phyloP scores from a whole-genome alignment of 2,113 vertebrate genomes.

The Barbus barbus region DNA sequence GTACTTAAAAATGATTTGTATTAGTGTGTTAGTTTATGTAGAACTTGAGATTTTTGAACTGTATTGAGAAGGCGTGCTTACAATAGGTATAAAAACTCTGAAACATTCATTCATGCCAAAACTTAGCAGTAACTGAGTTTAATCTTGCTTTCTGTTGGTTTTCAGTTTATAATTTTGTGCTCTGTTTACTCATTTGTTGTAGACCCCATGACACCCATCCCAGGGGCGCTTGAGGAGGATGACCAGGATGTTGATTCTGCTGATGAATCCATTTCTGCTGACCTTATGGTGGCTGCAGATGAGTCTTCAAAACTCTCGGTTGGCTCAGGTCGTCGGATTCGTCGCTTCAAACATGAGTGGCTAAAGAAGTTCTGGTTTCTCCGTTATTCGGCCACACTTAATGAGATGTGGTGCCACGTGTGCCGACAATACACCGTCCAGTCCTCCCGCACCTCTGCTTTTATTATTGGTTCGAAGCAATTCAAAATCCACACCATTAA shows the following conservation, averaged over 20 bases:
- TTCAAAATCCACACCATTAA: conserved; percentile 99
- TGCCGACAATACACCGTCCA: conserved; percentile 96
- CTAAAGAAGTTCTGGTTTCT: conserved; percentile 98
- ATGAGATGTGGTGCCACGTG: conserved; percentile 99
- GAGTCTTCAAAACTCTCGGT: conserved; percentile 86
- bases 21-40: not conserved
- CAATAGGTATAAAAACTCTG: not conserved
- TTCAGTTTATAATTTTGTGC: conserved; percentile 12
- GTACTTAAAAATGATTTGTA: not conserved
- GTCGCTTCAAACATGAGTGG: conserved; percentile 97
- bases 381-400: conserved; percentile 90
- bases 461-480: conserved; percentile 96
- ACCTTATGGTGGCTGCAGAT: conserved; percentile 82
- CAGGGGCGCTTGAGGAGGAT: conserved; percentile 86
- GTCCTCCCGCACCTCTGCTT: conserved; percentile 93
- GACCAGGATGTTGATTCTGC: conserved; percentile 95
- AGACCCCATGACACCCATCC: conserved; percentile 85
- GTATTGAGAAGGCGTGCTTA: not conserved
- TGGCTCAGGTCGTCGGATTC: conserved; percentile 82
- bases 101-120: not conserved
- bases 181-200: conserved; percentile 72
- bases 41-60: not conserved
- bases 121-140: not conserved
- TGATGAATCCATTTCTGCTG: conserved; percentile 89
- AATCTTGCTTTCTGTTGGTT: not conserved